Evolutionary conservation across 2,888 invertebrate genomes (phyloP).

Genomic region (Himalopsyche kuldschensis): DNA sequence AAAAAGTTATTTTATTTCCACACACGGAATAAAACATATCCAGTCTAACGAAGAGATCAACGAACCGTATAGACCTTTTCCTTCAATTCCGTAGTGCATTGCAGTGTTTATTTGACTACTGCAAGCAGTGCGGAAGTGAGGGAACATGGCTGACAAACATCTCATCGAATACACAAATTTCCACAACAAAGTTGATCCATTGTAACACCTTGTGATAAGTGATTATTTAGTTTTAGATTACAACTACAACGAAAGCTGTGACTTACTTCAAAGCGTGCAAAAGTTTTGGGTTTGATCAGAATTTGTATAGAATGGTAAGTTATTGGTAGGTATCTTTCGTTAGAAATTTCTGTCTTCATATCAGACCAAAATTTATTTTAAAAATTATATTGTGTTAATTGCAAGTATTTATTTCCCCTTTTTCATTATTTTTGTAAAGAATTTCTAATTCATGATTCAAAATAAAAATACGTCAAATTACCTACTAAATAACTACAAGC

Average conservation of each 20-base stretch:
- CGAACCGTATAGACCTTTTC: constrained; percentile 44
- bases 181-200: not conserved
- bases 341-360: too few species aligned
- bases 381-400: too few species aligned
- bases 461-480: too few species aligned
- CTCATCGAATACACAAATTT: not conserved
- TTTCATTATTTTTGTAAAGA: too few species aligned
- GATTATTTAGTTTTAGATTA: not conserved
- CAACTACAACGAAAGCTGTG: not conserved
- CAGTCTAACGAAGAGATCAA: not conserved
- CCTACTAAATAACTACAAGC: too few species aligned
- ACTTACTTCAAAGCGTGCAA: not conserved
- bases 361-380: too few species aligned
- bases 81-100: constrained; percentile 97
- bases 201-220: not conserved
- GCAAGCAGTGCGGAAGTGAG: constrained; percentile 96
- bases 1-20: too few species aligned
- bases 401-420: too few species aligned
- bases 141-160: constrained; percentile 54
- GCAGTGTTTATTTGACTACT: constrained; percentile 80
- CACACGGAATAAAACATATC: too few species aligned
- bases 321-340: not conserved
- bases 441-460: too few species aligned
- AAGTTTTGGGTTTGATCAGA: not conserved
- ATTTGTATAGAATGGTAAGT: not conserved